Evolutionary conservation across 2,113 vertebrate species (phyloP).

Genomic region (Bagarius yarrelli): DNA sequence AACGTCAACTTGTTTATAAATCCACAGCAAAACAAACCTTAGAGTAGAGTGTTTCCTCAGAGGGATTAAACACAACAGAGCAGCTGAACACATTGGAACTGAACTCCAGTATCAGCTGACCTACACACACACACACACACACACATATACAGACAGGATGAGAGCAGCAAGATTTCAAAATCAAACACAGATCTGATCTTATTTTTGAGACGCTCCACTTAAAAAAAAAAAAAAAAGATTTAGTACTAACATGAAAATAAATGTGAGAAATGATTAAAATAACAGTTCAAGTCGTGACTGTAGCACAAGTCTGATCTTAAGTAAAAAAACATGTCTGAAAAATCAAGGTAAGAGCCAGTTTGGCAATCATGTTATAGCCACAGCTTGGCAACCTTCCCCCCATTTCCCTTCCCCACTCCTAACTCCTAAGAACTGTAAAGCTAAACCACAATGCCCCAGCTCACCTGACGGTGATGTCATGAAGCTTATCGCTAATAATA

Average conservation of each 20-base stretch:
- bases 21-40: constrained; percentile 63
- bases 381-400: no score
- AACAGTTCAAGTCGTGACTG: neutral
- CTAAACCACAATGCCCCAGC: neutral
- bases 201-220: neutral
- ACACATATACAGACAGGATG: constrained; percentile 41
- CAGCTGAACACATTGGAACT: constrained; percentile 73
- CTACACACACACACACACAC: constrained; percentile 53
- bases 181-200: neutral
- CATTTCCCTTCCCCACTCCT: no score
- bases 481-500: neutral
- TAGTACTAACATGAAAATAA: neutral
- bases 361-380: no score
- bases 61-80: constrained; percentile 78
- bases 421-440: no score
- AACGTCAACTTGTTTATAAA: neutral
- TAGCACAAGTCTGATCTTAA: neutral
- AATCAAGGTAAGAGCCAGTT: no score
- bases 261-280: neutral
- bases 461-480: neutral
- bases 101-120: constrained; percentile 73
- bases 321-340: no score
- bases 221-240: no score
- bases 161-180: neutral
- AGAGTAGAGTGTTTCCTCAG: constrained; percentile 71